Base-by-base conservation (phyloP, 2,797 vertebrate genomes). In the Champsocephalus esox region DNA sequence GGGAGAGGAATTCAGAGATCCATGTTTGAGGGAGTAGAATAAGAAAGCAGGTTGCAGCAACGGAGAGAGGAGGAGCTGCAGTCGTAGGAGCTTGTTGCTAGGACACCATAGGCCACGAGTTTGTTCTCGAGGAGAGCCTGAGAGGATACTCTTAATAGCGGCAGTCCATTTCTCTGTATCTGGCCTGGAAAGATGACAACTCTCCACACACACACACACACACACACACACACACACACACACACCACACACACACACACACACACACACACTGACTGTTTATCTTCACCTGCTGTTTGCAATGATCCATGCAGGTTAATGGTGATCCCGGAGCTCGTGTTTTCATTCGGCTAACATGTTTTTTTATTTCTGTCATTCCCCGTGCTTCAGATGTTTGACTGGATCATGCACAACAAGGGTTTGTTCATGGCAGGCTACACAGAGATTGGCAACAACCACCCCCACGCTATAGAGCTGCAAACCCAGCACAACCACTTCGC, bases 341-440 rank as follows among this genome's bases (percentile, higher is more conserved):
- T 63, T 73, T 61, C 9, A 60, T 73, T 52, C 17, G 16, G 21
- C 52, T 87, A 28, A 74, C 24, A 1, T 63, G 12, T 63, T 12
- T 34, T 7, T 46, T 5, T 12, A 75, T 55, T 65, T 50, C 32
- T 71, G 68, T 88, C 76, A 57, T 70, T 76, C 55, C 64, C 64
- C 19, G 1, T 75, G 46, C 67, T 12, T 88, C 94, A 99, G 98
- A 99, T 99, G 98, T 99, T 99, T 92, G 98, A 99, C 95, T 99
- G 98, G 98, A 99, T 99, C 95, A 96, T 98, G 94, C 98, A 99
- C 96, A 99, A 99, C 94, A 99, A 99, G 94, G 97, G 97, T 86
- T 96, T 99, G 87, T 99, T 99, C 93, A 94, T 99, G 92, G 98
- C 98, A 75, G 97, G 96, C 92, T 99, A 99, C 94, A 99, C 98